Conservation (phyloP, 2,113 vertebrate species). For the Hystrix brachyura region DNA sequence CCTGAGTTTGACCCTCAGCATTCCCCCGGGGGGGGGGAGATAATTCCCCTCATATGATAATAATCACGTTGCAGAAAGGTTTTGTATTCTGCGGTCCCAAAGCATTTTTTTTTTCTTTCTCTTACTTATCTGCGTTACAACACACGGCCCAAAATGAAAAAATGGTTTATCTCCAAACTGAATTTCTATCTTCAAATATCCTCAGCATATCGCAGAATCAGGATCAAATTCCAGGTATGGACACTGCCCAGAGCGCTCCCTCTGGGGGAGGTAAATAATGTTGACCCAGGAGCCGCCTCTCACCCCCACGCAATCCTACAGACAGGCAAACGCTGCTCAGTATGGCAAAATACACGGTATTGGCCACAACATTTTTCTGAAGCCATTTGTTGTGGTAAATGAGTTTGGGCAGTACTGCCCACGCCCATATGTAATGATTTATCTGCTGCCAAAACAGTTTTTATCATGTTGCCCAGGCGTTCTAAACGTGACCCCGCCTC, state of each 20-base stretch:
- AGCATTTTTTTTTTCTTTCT: background rate
- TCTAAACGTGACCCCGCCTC: conserved; percentile 63
- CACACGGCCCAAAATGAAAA: background rate
- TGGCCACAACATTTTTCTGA: conserved; percentile 75
- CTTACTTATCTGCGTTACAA: background rate
- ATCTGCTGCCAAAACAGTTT: conserved; percentile 76
- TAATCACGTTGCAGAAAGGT: background rate
- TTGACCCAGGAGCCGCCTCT: background rate
- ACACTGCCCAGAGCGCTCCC: background rate
- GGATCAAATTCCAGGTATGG: background rate
- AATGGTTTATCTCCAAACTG: background rate
- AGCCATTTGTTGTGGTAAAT: conserved; percentile 75
- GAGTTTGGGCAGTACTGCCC: conserved; percentile 66
- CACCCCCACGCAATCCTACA: background rate
- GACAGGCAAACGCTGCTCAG: background rate
- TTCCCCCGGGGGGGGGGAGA: too few species aligned
- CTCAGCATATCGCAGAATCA: background rate
- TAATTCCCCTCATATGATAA: background rate
- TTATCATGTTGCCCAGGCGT: conserved; percentile 61
- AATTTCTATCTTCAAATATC: background rate
- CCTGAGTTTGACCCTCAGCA: too few species aligned
- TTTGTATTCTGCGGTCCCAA: background rate
- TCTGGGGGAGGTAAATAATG: background rate
- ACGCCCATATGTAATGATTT: conserved; percentile 76
- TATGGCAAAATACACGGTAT: conserved; percentile 55